These are phyloP conservation scores for Heliconius hortense DNA, from an alignment of 2,888 invertebrate species.

Conservation along the genomic window DNA sequence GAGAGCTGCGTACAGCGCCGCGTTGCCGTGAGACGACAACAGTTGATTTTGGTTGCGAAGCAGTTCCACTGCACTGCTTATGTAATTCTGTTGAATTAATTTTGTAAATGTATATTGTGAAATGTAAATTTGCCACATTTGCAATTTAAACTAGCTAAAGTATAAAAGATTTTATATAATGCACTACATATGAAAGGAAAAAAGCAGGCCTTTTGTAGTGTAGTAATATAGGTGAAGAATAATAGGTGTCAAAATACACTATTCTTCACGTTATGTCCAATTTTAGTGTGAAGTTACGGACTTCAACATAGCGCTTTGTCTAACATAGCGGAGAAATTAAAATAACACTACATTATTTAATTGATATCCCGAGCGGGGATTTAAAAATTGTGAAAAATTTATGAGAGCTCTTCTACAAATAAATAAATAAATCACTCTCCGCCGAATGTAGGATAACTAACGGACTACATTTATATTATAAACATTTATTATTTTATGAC, in stretches of 20 bases:
- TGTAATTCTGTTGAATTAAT: conserved; percentile 84
- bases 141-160: too few species aligned
- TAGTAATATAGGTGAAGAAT: not conserved
- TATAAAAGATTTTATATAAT: not conserved
- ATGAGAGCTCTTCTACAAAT: too few species aligned
- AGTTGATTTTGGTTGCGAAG: conserved; percentile 94
- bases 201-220: not conserved
- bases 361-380: not conserved
- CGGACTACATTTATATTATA: not conserved
- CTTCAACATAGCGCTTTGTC: too few species aligned
- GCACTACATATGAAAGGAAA: not conserved
- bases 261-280: not conserved
- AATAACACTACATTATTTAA: not conserved
- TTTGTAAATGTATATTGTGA: not conserved
- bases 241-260: not conserved
- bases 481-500: not conserved
- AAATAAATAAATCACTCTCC: too few species aligned
- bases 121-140: not conserved
- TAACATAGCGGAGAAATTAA: not conserved
- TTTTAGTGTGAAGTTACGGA: not conserved
- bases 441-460: too few species aligned
- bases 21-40: conserved; percentile 95
- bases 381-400: too few species aligned
- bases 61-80: conserved; percentile 92
- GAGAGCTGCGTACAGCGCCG: conserved; percentile 94